These are phyloP conservation scores for Stratiomys singularior DNA, from an alignment of 2,888 invertebrate species.

Conservation along the genomic window DNA sequence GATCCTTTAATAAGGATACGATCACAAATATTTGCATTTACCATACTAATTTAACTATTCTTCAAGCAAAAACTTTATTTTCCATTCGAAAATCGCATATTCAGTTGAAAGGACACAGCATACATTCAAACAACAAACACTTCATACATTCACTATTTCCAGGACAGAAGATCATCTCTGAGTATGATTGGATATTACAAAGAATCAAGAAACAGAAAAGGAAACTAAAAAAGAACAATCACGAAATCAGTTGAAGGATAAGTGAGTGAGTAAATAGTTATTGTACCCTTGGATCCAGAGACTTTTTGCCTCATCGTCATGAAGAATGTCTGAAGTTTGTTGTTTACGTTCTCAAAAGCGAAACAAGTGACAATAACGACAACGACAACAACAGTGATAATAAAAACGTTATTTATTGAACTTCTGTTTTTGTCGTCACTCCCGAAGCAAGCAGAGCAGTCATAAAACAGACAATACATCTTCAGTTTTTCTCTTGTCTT, in stretches of 20 bases:
- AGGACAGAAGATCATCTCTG: too few relatives aligned
- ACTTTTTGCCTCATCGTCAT: constrained; percentile 21
- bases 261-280: constrained; percentile 47
- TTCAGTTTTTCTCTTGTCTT: not conserved
- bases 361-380: constrained; percentile 18
- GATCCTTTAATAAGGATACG: too few relatives aligned
- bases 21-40: too few relatives aligned
- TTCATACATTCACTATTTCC: too few relatives aligned
- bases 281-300: constrained; percentile 45
- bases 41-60: too few relatives aligned
- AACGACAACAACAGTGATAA: constrained; percentile 3
- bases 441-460: not conserved
- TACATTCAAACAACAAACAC: too few relatives aligned
- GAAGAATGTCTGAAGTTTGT: constrained; percentile 48
- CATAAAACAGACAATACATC: constrained; percentile 29
- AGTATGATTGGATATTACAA: too few relatives aligned
- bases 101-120: too few relatives aligned
- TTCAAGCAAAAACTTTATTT: too few relatives aligned
- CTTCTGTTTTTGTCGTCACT: not conserved
- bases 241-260: not conserved
- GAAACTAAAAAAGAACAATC: constrained; percentile 22
- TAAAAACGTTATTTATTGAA: constrained; percentile 34
- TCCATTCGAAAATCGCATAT: too few relatives aligned
- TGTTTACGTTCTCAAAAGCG: constrained; percentile 39
- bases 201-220: not conserved